A percentile compares a stretch with the other conserved stretches of the same genome.
Evolutionary conservation across 2,888 invertebrate genomes (phyloP).

Genomic region (Uropetala carovei): DNA sequence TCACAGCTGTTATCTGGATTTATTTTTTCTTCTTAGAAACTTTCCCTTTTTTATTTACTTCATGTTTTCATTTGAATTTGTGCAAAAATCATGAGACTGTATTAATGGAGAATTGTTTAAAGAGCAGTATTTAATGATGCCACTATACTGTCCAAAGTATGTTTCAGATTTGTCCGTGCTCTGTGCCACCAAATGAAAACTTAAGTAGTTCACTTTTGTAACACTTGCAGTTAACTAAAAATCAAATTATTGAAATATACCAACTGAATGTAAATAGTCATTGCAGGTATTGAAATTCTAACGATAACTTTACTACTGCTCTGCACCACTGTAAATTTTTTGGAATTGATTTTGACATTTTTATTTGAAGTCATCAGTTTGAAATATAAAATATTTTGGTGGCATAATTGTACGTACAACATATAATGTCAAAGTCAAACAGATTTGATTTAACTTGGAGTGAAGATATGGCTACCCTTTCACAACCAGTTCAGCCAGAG

Average conservation of each 20-base stretch:
- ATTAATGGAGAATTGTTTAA: not conserved
- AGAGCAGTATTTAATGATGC: not conserved
- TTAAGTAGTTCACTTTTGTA: no score
- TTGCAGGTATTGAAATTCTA: no score
- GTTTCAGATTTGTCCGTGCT: not conserved
- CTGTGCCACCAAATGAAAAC: no score
- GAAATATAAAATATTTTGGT: conserved; percentile 7
- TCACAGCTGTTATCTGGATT: not conserved
- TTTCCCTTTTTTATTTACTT: not conserved
- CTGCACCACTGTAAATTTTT: not conserved
- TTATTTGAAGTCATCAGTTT: conserved; percentile 11
- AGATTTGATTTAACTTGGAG: not conserved
- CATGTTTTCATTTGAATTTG: not conserved
- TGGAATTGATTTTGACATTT: not conserved
- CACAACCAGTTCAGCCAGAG: not conserved
- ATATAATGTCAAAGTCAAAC: not conserved
- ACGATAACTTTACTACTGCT: not conserved
- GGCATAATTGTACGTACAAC: conserved; percentile 16
- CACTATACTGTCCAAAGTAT: not conserved
- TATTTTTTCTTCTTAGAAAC: not conserved
- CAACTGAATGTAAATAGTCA: no score
- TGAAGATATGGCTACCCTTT: not conserved
- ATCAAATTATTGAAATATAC: no score
- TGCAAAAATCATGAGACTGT: not conserved
- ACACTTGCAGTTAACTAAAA: no score